These are phyloP conservation scores for Nesoenas mayeri DNA, from an alignment of 2,113 vertebrate genomes.

Conservation along the genomic window DNA sequence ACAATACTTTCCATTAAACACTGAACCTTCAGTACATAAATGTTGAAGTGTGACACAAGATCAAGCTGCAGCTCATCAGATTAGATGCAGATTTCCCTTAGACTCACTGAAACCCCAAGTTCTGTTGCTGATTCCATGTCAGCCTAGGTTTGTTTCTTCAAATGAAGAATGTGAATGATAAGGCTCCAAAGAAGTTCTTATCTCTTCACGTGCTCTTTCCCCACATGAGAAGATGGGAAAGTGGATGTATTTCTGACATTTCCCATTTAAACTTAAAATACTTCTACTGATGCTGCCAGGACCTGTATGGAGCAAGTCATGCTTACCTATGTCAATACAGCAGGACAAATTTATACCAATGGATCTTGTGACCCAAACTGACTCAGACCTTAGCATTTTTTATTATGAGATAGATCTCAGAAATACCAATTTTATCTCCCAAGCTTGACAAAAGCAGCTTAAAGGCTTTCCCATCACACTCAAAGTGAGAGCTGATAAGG, in stretches of 20 bases:
- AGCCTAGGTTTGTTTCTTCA: not conserved
- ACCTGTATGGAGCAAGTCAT: not conserved
- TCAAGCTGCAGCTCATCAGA: not conserved
- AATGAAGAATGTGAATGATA: not conserved
- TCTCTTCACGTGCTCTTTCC: not conserved
- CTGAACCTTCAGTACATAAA: not conserved
- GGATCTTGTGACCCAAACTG: not conserved
- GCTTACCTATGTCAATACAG: not conserved
- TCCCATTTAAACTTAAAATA: not conserved
- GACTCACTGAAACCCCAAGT: not conserved
- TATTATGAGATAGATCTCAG: not conserved
- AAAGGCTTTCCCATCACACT: constrained; percentile 41
- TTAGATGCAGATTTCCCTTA: not conserved
- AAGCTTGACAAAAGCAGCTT: constrained; percentile 41
- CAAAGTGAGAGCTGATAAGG: constrained; percentile 60
- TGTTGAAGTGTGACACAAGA: not conserved
- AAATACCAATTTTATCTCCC: constrained; percentile 43
- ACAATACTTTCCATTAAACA: not conserved
- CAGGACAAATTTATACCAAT: not conserved
- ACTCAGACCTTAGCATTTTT: not conserved
- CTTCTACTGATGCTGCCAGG: not conserved
- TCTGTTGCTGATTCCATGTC: rapidly evolving
- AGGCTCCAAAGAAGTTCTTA: not conserved
- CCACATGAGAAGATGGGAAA: not conserved
- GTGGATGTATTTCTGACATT: not conserved